These are phyloP conservation scores for Saccopteryx leptura DNA, from an alignment of 2,113 vertebrate species.

Conservation along the genomic window DNA sequence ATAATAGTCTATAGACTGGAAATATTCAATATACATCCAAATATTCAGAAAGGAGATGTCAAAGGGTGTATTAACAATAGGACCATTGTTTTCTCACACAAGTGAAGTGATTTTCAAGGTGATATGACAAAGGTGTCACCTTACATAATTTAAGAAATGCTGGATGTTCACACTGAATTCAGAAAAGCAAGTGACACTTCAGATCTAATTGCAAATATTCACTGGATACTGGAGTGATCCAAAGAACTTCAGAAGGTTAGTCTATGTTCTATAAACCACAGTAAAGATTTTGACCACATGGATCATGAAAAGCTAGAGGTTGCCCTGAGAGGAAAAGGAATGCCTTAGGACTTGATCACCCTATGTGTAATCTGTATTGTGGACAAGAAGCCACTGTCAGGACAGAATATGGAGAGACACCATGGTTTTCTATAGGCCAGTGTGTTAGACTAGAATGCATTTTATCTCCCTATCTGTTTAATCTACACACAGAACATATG, in stretches of 20 bases:
- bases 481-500: neutral
- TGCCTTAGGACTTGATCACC: neutral
- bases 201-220: neutral
- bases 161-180: neutral
- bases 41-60: neutral
- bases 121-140: neutral
- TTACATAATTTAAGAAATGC: neutral
- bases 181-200: neutral
- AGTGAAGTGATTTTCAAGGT: neutral
- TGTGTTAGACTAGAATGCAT: neutral
- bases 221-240: neutral
- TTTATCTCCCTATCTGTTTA: neutral
- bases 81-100: neutral
- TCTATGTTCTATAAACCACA: neutral
- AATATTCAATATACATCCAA: neutral
- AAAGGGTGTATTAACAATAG: neutral
- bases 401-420: neutral
- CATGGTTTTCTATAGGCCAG: neutral
- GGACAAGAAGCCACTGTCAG: neutral
- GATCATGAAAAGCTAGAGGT: neutral
- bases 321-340: too few species aligned
- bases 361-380: neutral
- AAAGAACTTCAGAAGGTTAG: neutral
- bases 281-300: neutral
- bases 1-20: neutral